These are phyloP conservation scores for Gallinago media DNA, from an alignment of 2,113 vertebrate genomes.

Conservation along the genomic window DNA sequence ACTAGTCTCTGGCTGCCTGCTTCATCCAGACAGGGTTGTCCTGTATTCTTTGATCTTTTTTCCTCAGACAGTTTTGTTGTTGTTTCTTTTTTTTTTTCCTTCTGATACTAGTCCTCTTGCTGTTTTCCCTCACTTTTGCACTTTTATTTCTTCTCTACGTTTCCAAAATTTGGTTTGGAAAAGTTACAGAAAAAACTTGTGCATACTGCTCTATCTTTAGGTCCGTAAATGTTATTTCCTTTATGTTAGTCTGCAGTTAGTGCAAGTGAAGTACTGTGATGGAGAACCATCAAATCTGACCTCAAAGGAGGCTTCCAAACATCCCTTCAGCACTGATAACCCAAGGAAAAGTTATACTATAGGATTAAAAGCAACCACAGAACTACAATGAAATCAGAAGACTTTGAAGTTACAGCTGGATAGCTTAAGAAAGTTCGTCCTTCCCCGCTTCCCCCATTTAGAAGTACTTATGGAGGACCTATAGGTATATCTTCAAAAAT, in stretches of 20 bases:
- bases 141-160: background rate
- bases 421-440: background rate
- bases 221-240: background rate
- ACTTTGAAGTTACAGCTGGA: background rate
- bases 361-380: background rate
- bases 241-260: background rate
- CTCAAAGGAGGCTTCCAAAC: background rate
- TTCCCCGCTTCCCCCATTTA: background rate
- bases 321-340: background rate
- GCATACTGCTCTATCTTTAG: background rate
- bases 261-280: background rate
- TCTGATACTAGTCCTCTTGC: background rate
- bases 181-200: background rate
- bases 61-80: background rate
- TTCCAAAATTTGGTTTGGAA: background rate
- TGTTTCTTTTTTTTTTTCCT: background rate
- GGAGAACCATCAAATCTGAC: background rate
- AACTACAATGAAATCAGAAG: background rate
- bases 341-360: background rate
- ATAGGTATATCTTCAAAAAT: background rate
- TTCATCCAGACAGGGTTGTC: background rate
- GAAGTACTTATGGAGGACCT: background rate
- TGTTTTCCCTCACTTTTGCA: background rate
- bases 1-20: background rate
- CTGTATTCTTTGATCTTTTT: background rate